Percentiles rank a stretch among this genome's conserved stretches.
phyloP scores from a whole-genome alignment of 2,113 vertebrate genomes.

The Bothrops jararaca region DNA sequence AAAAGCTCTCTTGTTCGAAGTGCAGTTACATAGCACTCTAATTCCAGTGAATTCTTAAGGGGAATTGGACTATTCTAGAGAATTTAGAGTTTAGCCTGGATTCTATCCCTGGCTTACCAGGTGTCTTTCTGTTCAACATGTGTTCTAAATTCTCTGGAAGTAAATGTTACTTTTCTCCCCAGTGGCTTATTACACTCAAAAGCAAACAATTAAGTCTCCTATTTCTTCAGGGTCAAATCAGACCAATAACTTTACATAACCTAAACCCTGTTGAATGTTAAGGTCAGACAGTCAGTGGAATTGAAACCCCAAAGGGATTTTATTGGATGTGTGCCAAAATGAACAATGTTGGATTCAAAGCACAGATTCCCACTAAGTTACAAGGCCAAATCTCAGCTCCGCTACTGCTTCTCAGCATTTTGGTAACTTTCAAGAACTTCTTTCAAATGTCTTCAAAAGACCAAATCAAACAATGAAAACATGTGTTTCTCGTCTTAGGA shows the following conservation, averaged over 20 bases:
- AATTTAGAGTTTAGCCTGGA: slow-evolving; percentile 1
- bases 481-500: neutral
- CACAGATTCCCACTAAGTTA: rapidly evolving
- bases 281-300: neutral
- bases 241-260: slow-evolving; percentile 53
- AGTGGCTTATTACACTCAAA: slow-evolving; percentile 41
- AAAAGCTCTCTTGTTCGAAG: neutral
- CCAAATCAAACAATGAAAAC: neutral
- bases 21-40: neutral
- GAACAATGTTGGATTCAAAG: slow-evolving; percentile 38
- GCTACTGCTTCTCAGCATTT: rapidly evolving
- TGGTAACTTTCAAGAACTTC: neutral
- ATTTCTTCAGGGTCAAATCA: slow-evolving; percentile 41
- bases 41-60: neutral
- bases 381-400: neutral
- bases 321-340: slow-evolving; percentile 24
- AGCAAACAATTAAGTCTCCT: slow-evolving; percentile 44
- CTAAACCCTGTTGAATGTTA: slow-evolving; percentile 33
- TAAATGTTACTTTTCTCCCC: slow-evolving; percentile 33
- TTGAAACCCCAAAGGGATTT: slow-evolving; percentile 25
- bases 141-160: slow-evolving; percentile 14
- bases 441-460: neutral
- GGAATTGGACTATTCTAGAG: rapidly evolving
- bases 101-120: slow-evolving; percentile 17
- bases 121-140: slow-evolving; percentile 36